phyloP scores from a whole-genome alignment of 2,888 invertebrate genomes.

The Acanthosoma haemorrhoidale region DNA sequence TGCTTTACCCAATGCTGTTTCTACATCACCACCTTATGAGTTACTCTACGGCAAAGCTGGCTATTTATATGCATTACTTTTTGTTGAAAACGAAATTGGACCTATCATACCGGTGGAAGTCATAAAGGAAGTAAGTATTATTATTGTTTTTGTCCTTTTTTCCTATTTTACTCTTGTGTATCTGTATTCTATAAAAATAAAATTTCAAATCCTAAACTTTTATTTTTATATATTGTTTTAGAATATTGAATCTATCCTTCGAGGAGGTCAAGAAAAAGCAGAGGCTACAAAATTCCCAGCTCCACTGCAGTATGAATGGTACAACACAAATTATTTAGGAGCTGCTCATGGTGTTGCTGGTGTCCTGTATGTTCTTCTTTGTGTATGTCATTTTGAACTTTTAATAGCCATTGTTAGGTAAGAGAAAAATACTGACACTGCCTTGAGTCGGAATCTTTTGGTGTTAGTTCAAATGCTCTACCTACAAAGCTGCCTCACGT shows the following conservation, averaged over 20 bases:
- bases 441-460: too few species aligned
- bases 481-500: too few species aligned
- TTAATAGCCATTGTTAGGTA: too few species aligned
- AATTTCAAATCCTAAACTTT: background rate
- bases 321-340: constrained; percentile 77
- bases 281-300: constrained; percentile 45
- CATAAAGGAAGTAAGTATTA: constrained; percentile 23
- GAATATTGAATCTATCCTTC: constrained; percentile 59
- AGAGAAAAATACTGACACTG: too few species aligned
- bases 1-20: background rate
- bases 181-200: too few species aligned
- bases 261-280: constrained; percentile 60
- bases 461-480: too few species aligned
- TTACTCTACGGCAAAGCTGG: constrained; percentile 79
- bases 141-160: background rate
- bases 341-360: constrained; percentile 86
- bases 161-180: too few species aligned
- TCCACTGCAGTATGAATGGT: constrained; percentile 81
- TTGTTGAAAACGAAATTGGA: constrained; percentile 61
- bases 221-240: constrained; percentile 44
- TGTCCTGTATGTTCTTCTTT: constrained; percentile 70
- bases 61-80: constrained; percentile 71
- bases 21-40: constrained; percentile 61
- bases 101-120: constrained; percentile 22
- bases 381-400: background rate